Evolutionary conservation across 2,797 vertebrate species (phyloP), one percentile per base, ranked within the genome.

Genomic region (Melanotaenia trifasciata): DNA sequence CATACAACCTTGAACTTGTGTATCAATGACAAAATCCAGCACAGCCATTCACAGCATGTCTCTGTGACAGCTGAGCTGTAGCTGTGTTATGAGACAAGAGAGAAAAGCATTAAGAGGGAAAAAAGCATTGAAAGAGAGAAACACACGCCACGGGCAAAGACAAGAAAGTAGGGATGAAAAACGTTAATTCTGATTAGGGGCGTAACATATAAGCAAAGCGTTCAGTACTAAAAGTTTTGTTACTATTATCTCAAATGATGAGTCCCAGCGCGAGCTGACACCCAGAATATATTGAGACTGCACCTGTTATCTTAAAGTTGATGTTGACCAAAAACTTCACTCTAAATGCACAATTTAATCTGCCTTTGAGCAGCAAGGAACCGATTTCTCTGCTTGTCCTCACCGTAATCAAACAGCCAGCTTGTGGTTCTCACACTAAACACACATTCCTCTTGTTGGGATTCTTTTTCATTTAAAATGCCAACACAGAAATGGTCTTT

Each of bases 11-110:
- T 78, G 26, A 32, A 62, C 65, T 72, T 22, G 57, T 10, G 24
- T 30, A 72, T 79, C 65, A 81, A 53, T 65, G 78, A 79, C 60
- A 81, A 71, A 72, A 40, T 43, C 45, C 66, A 76, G 61, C 58
- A 80, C 75, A 81, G 79, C 62, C 74, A 61, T 53, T 76, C 69
- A 65, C 56, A 78, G 63, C 71, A 75, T 45, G 67, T 84, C 71
- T 77, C 16, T 72, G 70, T 74, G 59, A 81, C 68, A 70, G 72
- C 77, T 67, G 71, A 80, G 71, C 50, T 78, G 78, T 65, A 65
- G 72, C 53, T 73, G 71, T 51, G 63, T 63, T 36, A 59, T 51
- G 68, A 76, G 50, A 77, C 64, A 57, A 43, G 28, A 64, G 61
- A 74, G 58, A 78, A 67, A 73, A 79, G 26, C 36, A 79, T 38